Evolutionary conservation across 2,797 vertebrate species (phyloP).

Genomic region (Amblyopsis hoosieri): DNA sequence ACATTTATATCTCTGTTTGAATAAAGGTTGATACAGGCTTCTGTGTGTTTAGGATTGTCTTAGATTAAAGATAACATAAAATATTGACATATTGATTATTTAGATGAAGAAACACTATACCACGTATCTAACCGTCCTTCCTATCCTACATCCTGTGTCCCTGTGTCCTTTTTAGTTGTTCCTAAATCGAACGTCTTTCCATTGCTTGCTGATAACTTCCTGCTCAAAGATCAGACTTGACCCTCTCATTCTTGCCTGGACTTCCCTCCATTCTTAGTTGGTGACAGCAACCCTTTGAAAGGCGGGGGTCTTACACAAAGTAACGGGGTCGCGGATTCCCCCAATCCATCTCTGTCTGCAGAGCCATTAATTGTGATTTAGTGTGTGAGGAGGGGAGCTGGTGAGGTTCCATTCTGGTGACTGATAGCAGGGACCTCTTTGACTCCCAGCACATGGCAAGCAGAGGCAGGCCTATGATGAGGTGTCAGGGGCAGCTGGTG

Average conservation of each 20-base stretch:
- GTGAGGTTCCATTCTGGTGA: constrained; percentile 72
- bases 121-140: constrained; percentile 32
- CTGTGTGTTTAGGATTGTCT: too few species aligned
- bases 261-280: constrained; percentile 69
- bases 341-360: constrained; percentile 82
- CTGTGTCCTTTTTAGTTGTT: constrained; percentile 48
- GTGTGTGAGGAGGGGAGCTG: constrained; percentile 54
- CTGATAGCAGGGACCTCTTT: constrained; percentile 73
- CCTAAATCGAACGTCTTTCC: constrained; percentile 51
- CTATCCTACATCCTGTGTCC: constrained; percentile 59
- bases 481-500: constrained; percentile 80
- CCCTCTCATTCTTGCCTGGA: constrained; percentile 59
- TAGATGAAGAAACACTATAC: background rate
- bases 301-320: constrained; percentile 53
- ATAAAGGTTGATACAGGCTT: background rate
- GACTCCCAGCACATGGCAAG: constrained; percentile 75
- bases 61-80: too few species aligned
- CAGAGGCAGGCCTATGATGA: constrained; percentile 67
- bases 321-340: constrained; percentile 65
- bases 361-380: constrained; percentile 72
- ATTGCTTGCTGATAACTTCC: constrained; percentile 71
- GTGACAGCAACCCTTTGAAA: constrained; percentile 73
- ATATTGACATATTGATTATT: too few species aligned
- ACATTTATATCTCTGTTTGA: background rate
- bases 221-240: constrained; percentile 72